Evolutionary conservation across 2,888 invertebrate genomes (phyloP), one percentile per base, ranked within the genome.

Genomic region (Trachelus stipa): DNA sequence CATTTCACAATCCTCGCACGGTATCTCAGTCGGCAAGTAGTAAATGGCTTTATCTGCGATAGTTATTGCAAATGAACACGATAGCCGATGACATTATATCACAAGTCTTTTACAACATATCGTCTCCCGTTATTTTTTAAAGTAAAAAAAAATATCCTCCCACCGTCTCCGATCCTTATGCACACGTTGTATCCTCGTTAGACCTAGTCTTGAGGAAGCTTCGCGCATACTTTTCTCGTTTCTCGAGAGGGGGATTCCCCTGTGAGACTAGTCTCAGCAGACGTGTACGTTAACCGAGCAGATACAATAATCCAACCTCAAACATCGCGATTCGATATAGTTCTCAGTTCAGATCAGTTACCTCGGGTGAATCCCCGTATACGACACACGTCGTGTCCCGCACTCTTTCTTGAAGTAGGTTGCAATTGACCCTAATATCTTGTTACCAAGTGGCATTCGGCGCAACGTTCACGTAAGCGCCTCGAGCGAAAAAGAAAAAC

Each of bases 401-500:
- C 6, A 23, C 33, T 33, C 11, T 71, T 71, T 71, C 71, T 71
- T 71, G 11, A 71, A 71, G 33, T 71, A 33, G 71, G 71, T 31
- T 71, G 33, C 71, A 71, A 71, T 71, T 71, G 71, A 71, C 71
- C 71, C 31, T 71, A 71, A 71, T 71, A 31, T 30, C 71, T 71
- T 31, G 71, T 71, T 71, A 71, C 71, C 31, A 34, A 31, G 71
- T 23, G 71, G 71, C 71, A 71, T 71, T 71, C 31, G 71, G 71
- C 6, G 12, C 71, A 34, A 23, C 31, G 71, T 34, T 34, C 33
- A 34, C 31, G 71, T 31, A 69, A 71, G 71, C 71, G 31, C 56
- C 23, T 56, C 56, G 56, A 56, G 56, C 56, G 74, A n/a, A 74
- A n/a, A 34, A 74, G 74, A 35, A 34, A 74, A 74, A 74, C n/a